Base-by-base conservation (phyloP, 1,140 invertebrate genomes). In the Calycopis cecrops region DNA sequence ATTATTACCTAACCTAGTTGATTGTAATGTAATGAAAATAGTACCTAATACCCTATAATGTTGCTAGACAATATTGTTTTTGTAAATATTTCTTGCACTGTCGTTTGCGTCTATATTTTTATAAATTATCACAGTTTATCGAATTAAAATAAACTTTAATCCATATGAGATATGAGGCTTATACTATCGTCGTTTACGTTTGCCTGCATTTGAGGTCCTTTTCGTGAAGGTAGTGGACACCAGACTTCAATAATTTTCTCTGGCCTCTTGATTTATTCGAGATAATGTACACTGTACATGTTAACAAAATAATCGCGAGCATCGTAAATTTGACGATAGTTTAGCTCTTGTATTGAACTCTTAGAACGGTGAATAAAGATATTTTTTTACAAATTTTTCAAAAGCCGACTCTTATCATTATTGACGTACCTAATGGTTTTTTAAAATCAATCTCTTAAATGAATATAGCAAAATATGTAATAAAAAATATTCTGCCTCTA, bases 41-140 rank as follows among this genome's bases (percentile, higher is more conserved):
- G 73, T 79, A 85, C 77, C 77, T 79, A 74, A 73, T 71, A 71
- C 63, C 63, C 67, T 64, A 54, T 68, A 74, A 71, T 67, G 65
- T 78, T 75, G 74, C 76, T 79, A 78, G 76, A 76, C 71, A 79
- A 80, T 81, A 78, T 85, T 72, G 73, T 75, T 85, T 73, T 65
- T 71, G 68, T 61, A 67, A 65, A 72, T 59, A 67, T 67, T 73
- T 71, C 71, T 72, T 75, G 80, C 80, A 84, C 80, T 72, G 62
- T 63, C 55, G 52, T 64, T 65, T 70, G 53, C 55, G 59, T 60
- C 56, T 48, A 52, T 70, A 65, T 67, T 67, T 64, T 68, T 66
- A 62, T 63, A 64, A 55, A 55, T 59, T 40, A 53, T 16, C 28
- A 51, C 55, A 52, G 52, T 52, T 53, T 44, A 44, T 44, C 40